Conservation (phyloP, 2,113 vertebrate species). For the Buteo buteo region DNA sequence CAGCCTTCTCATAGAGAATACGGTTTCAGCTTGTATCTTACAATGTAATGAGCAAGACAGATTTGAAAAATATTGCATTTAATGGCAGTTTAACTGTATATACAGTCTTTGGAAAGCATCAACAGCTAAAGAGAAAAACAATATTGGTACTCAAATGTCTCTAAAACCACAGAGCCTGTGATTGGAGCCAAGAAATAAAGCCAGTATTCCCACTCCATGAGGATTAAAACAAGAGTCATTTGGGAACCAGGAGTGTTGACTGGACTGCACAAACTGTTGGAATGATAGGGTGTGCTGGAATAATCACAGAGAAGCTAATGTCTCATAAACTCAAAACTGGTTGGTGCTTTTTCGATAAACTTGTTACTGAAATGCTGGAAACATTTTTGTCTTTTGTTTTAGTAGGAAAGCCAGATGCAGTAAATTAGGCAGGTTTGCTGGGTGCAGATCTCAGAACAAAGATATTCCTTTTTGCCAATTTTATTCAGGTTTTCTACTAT, state of each 20-base stretch:
- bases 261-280: not conserved
- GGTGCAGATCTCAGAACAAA: not conserved
- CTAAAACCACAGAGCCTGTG: not conserved
- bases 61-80: slow-evolving; percentile 6
- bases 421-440: not conserved
- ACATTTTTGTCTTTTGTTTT: not conserved
- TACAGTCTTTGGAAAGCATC: not conserved
- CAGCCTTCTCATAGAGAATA: not conserved
- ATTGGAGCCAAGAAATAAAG: not conserved
- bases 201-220: not conserved
- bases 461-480: not conserved
- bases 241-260: not conserved
- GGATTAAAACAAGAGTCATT: not conserved
- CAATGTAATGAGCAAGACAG: not conserved
- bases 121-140: not conserved
- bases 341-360: not conserved
- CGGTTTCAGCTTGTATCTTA: not conserved
- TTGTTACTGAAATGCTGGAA: not conserved
- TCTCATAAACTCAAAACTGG: not conserved
- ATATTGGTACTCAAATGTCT: not conserved
- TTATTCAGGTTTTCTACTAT: not conserved
- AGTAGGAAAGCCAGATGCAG: not conserved
- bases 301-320: not conserved
- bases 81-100: not conserved
- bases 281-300: not conserved